Evolutionary conservation across 2,113 vertebrate genomes (phyloP), one percentile per base, ranked within the genome.

Genomic region (Theristicus caerulescens): DNA sequence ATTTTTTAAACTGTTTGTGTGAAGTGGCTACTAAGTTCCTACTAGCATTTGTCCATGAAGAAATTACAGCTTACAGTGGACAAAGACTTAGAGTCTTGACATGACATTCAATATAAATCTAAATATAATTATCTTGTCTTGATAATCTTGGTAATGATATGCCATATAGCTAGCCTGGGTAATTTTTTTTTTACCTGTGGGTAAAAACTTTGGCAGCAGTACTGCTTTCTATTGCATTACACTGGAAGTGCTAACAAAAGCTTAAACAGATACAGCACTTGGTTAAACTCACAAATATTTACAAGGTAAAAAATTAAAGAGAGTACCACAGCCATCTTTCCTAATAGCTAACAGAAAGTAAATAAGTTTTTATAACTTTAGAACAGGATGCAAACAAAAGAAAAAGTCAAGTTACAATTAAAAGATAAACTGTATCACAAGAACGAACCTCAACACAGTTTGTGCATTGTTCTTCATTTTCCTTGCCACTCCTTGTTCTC

Each of bases 331-430:
- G 21, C 11, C 31, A 82, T 42, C 12, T 93, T 81, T 96, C 44
- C 12, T 19, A 74, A 79, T 79, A 84, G 49, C 64, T 96, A 85
- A 82, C 74, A 69, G 89, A 94, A 93, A 77, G 84, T 65, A 96
- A 96, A 90, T 55, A 89, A 29, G 36, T 36, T 79, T 84, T 94
- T 91, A n/a, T 49, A 85, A 82, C 58, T 55, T 72, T 26, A 72
- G 82, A 94, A 82, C 94, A 95, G 90, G 84, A 96, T 90, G 70
- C 70, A 96, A 95, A 96, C 73, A 97, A 79, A 57, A 77, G 62
- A 88, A 74, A 74, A 71, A 49, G 57, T 71, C 69, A 55, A 64
- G 32, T 80, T 80, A 58, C 77, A 78, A 70, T 83, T 65, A 52
- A 69, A 91, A 86, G 27, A 44, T 88, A 88, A 88, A 25, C 24